A percentile compares a stretch with the other conserved stretches of the same genome.
These are phyloP conservation scores for Acipenser ruthenus DNA, from an alignment of 2,797 vertebrate species.

Conservation along the genomic window DNA sequence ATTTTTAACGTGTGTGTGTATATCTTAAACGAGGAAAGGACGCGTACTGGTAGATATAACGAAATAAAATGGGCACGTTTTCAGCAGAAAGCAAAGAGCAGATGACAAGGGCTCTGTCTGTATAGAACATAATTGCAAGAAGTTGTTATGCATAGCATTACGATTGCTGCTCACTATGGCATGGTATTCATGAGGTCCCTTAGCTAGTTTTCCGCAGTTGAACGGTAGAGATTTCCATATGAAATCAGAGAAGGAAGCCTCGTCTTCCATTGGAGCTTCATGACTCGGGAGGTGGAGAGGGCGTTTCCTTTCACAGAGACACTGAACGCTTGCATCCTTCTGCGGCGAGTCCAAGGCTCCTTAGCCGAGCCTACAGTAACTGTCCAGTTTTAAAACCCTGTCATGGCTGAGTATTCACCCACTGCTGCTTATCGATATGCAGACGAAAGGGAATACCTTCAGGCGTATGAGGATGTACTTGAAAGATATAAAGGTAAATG, in stretches of 20 bases:
- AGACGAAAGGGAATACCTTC: slow-evolving; percentile 90
- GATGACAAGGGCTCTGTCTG: no score
- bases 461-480: slow-evolving; percentile 94
- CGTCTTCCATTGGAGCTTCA: slow-evolving; percentile 41
- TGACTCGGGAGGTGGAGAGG: slow-evolving; percentile 45
- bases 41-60: no score
- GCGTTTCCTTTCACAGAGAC: slow-evolving; percentile 64
- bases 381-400: slow-evolving; percentile 46
- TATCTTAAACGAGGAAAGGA: no score
- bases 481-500: slow-evolving; percentile 93
- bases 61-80: no score
- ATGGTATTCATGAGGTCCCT: slow-evolving; percentile 18
- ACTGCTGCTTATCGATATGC: slow-evolving; percentile 59
- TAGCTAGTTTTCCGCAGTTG: slow-evolving; percentile 22
- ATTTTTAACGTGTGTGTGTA: no score
- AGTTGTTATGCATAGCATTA: no score
- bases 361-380: slow-evolving; percentile 35
- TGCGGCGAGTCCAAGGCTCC: slow-evolving; percentile 30
- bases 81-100: no score
- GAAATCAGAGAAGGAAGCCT: no score
- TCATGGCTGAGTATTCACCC: slow-evolving; percentile 77
- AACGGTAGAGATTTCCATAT: slow-evolving; percentile 17
- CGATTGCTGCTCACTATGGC: slow-evolving; percentile 18
- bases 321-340: slow-evolving; percentile 40
- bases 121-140: no score